Percentiles rank a stretch among this genome's conserved stretches.
phyloP scores from a whole-genome alignment of 2,888 invertebrate species.

The Aleiodes alternator region DNA sequence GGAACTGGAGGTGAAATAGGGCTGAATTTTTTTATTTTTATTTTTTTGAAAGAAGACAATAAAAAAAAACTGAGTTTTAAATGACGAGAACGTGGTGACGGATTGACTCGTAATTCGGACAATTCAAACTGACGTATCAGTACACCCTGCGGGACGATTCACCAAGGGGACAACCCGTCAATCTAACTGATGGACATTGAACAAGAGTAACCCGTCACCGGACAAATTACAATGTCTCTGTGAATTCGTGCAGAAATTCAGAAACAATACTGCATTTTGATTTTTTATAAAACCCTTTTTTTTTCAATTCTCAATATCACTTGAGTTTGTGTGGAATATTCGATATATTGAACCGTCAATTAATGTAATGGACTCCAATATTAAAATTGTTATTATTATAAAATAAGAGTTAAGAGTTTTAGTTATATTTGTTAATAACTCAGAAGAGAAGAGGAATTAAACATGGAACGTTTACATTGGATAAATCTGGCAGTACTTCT shows the following conservation, averaged over 20 bases:
- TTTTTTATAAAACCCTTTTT: not conserved
- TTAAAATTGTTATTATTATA: not conserved
- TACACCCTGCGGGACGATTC: constrained; percentile 6
- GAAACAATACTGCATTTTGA: not conserved
- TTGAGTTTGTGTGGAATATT: no score
- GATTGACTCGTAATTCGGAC: not conserved
- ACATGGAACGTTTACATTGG: constrained; percentile 14
- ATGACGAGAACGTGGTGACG: constrained; percentile 4
- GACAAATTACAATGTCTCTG: constrained; percentile 14
- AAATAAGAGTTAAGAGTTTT: not conserved
- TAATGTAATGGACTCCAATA: not conserved
- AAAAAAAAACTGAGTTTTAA: not conserved
- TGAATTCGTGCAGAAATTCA: not conserved
- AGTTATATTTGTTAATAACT: not conserved
- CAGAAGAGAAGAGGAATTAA: not conserved
- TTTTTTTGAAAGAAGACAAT: no score
- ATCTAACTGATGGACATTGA: constrained; percentile 29
- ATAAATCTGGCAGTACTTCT: not conserved
- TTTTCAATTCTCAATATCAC: no score
- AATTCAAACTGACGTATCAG: not conserved
- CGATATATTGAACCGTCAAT: not conserved
- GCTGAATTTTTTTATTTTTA: no score
- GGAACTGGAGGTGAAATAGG: no score
- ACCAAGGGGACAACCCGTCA: constrained; percentile 9
- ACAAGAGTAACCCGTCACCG: not conserved